Evolutionary conservation across 2,888 invertebrate species (phyloP), one percentile per base, ranked within the genome.

Genomic region (Thumatha senex): DNA sequence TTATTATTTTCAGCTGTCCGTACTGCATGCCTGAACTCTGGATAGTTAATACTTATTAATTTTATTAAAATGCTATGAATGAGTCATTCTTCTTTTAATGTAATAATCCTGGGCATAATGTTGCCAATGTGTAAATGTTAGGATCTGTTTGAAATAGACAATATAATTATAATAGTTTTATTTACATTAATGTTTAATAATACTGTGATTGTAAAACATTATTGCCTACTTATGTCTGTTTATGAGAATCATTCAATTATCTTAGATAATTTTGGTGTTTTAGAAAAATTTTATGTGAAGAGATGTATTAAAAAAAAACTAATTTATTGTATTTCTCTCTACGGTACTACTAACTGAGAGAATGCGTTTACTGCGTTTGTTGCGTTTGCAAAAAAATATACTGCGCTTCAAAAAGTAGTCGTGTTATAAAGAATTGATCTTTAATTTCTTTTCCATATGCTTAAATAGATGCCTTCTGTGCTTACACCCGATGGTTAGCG

Each of bases 171-270:
- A 56, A 69, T 61, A 56, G 49, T 65, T 68, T 67, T 59, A 48
- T 61, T 61, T 57, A 59, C 67, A 61, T 46, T 62, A 49, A 63
- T 66, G 63, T 71, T 51, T 71, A 71, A 70, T 72, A 78, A 74
- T 80, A 75, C 82, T 82, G 81, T 82, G 82, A 82, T 82, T 77
- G 69, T 74, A 67, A 74, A 75, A 74, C 68, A 71, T 72, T 73
- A 74, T 76, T 76, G 77, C 71, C 74, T 73, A 69, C 70, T 53
- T 73, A 68, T n/a, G n/a, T 70, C 58, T 64, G 54, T 66, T 58
- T 54, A 61, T 63, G 65, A 54, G 59, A 58, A 65, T 64, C 61
- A 59, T 67, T 71, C 61, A 61, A 56, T 61, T 57, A 40, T 10
- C 11, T 31, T 63, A 57, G 56, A 59, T 48, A 54, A 24, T 4